Conservation (phyloP, 2,888 invertebrate genomes). For the Sialis fuliginosa region DNA sequence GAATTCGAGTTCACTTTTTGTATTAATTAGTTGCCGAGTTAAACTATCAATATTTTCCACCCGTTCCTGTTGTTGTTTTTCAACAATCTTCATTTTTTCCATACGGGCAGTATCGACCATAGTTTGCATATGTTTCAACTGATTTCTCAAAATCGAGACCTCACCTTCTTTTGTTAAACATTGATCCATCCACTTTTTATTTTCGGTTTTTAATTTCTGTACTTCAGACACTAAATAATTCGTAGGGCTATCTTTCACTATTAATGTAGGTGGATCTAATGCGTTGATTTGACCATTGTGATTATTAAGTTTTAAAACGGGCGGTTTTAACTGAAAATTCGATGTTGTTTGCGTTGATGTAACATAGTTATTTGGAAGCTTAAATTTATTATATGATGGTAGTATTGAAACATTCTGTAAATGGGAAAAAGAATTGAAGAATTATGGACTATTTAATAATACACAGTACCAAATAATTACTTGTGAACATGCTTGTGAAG, state of each 20-base stretch:
- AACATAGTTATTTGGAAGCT: neutral
- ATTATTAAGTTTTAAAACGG: neutral
- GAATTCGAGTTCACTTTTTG: slow-evolving; percentile 1
- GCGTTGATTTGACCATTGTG: neutral
- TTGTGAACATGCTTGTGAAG: neutral
- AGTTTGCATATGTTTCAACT: slow-evolving; percentile 3
- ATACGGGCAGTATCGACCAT: neutral
- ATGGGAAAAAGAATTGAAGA: neutral
- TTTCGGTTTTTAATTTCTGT: slow-evolving; percentile 1
- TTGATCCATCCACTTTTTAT: slow-evolving; percentile 2
- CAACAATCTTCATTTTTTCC: slow-evolving; percentile 1
- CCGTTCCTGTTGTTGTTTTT: slow-evolving; percentile 3
- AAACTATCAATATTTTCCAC: neutral
- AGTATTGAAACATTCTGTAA: neutral
- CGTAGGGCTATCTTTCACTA: neutral
- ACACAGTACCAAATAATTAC: neutral
- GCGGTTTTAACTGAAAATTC: neutral
- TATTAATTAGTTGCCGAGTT: neutral
- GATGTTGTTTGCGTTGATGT: neutral
- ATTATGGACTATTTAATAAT: neutral
- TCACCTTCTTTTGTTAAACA: slow-evolving; percentile 3
- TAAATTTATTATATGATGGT: neutral
- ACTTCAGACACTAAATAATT: neutral
- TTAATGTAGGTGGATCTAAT: neutral
- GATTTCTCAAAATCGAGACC: slow-evolving; percentile 3